Base-by-base conservation (phyloP, 2,888 invertebrate genomes). In the Acronicta alni region DNA sequence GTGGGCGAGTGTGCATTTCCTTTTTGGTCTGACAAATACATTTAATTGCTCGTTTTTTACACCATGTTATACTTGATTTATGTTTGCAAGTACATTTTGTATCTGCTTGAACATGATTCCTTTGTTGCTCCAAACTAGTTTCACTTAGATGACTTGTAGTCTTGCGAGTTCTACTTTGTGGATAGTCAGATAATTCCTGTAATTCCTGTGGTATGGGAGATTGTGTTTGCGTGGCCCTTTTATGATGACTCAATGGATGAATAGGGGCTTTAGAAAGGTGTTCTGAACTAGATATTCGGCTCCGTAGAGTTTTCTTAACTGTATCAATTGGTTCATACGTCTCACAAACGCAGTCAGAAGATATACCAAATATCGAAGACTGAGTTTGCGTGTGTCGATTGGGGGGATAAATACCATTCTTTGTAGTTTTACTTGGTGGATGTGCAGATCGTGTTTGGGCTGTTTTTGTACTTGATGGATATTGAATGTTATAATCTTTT, bases 1-100 rank as follows among this genome's bases (percentile, higher is more conserved):
- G 8, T 30, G 5, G 20, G 4, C 14, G 2, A 5, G 39, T 2
- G 39, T 20, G 26, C 23, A 39, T 17, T 7, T 15, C 14, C 2
- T 48, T 39, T n/a, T 17, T 26, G 8, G 12, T 17, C 12, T 9
- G 16, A 39, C 23, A 23, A 16, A 26, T 38, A 10, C 26, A 39
- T 17, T 49, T 17, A 30, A 41, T 30, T 18, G 18, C 30, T 39
- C 38, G 38, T 26, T 49, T 41, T 41, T 41, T 49, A 41, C n/a
- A 41, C 10, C 15, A 49, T 30, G 4, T 6, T 32, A 17, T 41
- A 17, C 10, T 41, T 17, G 17, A 17, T 30, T n/a, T 26, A 41
- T 30, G n/a, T 16, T 23, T 23, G 7, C 48, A 39, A 23, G 12
- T 2, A 48, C 38, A 39, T 26, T 26, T 26, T 17, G 16, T 26